Evolutionary conservation across 2,888 invertebrate genomes (phyloP).

Genomic region (Limnephilus auricula): DNA sequence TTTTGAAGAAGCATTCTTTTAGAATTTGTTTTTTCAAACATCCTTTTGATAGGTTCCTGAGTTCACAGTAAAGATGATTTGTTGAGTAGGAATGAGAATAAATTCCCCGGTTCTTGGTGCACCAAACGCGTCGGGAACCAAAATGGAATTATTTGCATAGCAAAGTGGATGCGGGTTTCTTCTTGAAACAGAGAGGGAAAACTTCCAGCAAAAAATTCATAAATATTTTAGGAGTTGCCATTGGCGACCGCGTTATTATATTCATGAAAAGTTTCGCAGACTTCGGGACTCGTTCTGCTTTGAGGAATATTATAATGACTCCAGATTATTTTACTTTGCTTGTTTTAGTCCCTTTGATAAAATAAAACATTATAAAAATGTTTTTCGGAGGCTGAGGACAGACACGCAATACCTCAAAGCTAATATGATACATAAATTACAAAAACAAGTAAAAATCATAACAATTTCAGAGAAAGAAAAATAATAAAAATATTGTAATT

Average conservation of each 20-base stretch:
- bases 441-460: neutral
- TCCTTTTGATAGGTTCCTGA: neutral
- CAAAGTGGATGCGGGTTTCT: constrained; percentile 19
- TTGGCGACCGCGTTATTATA: constrained; percentile 38
- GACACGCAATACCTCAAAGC: no score
- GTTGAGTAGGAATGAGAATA: neutral
- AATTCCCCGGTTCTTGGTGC: constrained; percentile 15
- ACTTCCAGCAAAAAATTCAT: constrained; percentile 32
- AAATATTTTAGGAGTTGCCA: constrained; percentile 46
- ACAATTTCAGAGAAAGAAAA: neutral
- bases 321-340: neutral
- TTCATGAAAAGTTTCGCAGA: constrained; percentile 38
- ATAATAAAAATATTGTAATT: neutral
- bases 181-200: constrained; percentile 27
- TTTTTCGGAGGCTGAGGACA: neutral
- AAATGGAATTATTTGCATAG: constrained; percentile 49
- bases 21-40: no score
- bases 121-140: constrained; percentile 15
- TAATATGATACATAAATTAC: neutral
- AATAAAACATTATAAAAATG: neutral
- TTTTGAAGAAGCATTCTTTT: no score
- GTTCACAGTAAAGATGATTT: neutral
- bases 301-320: constrained; percentile 15
- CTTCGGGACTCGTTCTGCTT: neutral
- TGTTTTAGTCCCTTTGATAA: neutral